Conservation (phyloP, 2,797 vertebrate genomes). For the Stomatorhinus walkeri region DNA sequence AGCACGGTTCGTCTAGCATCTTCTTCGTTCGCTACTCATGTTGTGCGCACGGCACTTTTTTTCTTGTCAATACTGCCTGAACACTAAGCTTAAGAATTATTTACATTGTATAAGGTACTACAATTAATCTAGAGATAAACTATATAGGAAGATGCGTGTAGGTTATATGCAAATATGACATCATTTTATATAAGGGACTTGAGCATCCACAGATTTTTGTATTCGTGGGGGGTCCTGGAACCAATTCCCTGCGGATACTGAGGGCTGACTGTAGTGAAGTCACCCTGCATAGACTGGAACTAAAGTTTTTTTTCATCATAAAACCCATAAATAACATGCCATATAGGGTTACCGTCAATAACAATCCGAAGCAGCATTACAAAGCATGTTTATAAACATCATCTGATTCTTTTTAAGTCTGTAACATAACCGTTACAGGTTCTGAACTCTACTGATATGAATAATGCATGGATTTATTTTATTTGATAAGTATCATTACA, state of each 20-base stretch:
- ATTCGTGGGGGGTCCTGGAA: not conserved
- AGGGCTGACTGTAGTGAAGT: not conserved
- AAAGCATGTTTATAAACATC: constrained; percentile 3
- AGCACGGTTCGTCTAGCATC: not conserved
- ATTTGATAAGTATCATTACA: not conserved
- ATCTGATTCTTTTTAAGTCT: not conserved
- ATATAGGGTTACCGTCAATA: not conserved
- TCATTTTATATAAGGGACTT: not conserved
- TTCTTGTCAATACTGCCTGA: not conserved
- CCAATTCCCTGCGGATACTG: not conserved
- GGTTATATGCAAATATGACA: not conserved
- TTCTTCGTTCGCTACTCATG: not conserved
- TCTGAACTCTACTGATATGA: not conserved
- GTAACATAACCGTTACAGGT: not conserved
- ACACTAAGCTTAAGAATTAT: not conserved
- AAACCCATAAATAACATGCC: not conserved
- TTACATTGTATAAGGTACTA: not conserved
- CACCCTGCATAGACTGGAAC: not conserved
- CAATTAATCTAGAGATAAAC: not conserved
- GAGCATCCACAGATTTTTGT: not conserved
- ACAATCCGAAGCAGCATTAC: not conserved
- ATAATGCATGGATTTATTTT: not conserved
- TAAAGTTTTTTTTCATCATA: not conserved
- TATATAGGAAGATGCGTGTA: not conserved
- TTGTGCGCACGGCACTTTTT: not conserved